These are phyloP conservation scores for Hyles euphorbiae DNA, from an alignment of 1,140 invertebrate genomes.

Conservation along the genomic window DNA sequence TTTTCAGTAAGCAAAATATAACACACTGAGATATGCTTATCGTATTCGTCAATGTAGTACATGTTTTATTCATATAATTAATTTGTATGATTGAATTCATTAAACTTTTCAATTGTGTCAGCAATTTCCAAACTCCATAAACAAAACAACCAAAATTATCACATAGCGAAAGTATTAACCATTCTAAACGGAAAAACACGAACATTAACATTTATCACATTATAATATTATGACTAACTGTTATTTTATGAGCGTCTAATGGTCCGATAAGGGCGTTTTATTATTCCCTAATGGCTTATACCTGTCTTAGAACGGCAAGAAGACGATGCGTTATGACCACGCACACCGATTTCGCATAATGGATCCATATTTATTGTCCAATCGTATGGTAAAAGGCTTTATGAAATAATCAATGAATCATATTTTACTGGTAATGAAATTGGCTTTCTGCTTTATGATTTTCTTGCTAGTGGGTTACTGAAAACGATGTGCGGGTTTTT, in stretches of 20 bases:
- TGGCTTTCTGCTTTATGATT: no score
- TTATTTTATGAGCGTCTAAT: conserved; percentile 74
- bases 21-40: no score
- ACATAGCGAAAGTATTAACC: conserved; percentile 8
- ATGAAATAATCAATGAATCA: neutral
- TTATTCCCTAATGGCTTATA: conserved; percentile 73
- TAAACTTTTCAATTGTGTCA: no score
- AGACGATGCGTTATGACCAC: conserved; percentile 63
- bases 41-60: no score
- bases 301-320: conserved; percentile 60
- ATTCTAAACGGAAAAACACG: conserved; percentile 49
- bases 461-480: neutral
- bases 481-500: neutral
- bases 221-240: conserved; percentile 73
- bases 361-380: conserved; percentile 58
- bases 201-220: conserved; percentile 69
- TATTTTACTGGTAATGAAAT: no score
- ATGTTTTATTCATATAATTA: no score
- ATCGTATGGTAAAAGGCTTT: conserved; percentile 20
- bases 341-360: conserved; percentile 66
- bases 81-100: no score
- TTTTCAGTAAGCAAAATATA: no score
- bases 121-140: no score
- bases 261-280: conserved; percentile 72
- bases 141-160: no score